Evolutionary conservation across 1,140 invertebrate genomes (phyloP), one percentile per base, ranked within the genome.

Genomic region (Diorhabda elongata): DNA sequence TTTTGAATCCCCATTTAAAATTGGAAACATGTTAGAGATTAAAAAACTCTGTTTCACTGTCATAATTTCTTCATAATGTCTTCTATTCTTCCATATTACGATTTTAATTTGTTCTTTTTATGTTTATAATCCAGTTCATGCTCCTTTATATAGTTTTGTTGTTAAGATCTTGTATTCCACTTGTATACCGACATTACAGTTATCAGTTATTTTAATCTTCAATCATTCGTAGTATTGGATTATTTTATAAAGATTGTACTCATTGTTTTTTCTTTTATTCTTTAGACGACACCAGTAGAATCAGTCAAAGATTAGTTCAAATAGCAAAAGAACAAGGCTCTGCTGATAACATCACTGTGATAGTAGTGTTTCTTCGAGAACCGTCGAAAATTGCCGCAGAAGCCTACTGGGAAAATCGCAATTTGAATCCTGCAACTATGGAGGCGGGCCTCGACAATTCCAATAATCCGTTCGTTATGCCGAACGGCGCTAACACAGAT

Each of bases 281-380:
- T 79, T 6, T 84, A 91, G 90, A 87, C 83, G 84, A 89, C 79
- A 84, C 87, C 79, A 84, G 86, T 71, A 83, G 83, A 74, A 85
- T 88, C 73, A 89, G 90, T 71, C 84, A 88, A 74, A 83, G 86
- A 72, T 83, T 96, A 79, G 89, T 92, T 64, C 83, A 87, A 70
- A 82, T 86, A 75, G 90, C 93, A n/a, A 92, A 91, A 81, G 82
- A 86, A 71, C 85, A 87, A 74, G 89, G 90, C 47, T 95, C 93
- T 11, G 83, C 82, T 63, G 94, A 97, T 82, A 97, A 97, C 81
- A 95, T 96, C 79, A 91, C 92, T 58, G 90, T 94, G 73, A 89
- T 96, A 74, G 91, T 95, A 69, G 89, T 95, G 64, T 93, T 95
- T 83, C 86, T 96, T 78, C 88, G 88, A 78, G 86, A 92, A 77